Percentiles rank a stretch among this genome's conserved stretches.
phyloP scores from a whole-genome alignment of 2,113 vertebrate species.

The Phasianus colchicus region DNA sequence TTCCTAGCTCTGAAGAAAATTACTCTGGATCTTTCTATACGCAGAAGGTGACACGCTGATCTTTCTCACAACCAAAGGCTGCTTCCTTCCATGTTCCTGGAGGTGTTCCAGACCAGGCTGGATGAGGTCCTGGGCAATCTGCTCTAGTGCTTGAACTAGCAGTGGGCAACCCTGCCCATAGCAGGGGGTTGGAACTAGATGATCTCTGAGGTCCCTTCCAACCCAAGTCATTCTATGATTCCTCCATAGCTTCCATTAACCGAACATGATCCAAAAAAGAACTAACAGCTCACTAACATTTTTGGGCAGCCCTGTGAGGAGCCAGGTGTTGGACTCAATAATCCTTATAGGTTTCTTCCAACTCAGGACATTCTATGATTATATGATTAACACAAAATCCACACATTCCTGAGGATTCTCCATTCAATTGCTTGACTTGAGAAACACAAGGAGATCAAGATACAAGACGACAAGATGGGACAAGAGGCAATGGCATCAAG shows the following conservation, averaged over 20 bases:
- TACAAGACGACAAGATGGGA: accelerated
- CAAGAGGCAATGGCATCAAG: too few species aligned
- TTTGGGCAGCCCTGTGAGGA: too few species aligned
- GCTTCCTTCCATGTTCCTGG: background rate
- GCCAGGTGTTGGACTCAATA: too few species aligned
- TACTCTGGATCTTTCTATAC: background rate
- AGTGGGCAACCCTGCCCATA: too few species aligned
- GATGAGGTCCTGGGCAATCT: too few species aligned
- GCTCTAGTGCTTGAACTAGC: too few species aligned
- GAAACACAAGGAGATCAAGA: background rate
- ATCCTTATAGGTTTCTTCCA: too few species aligned
- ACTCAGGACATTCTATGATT: too few species aligned
- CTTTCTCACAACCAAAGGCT: background rate
- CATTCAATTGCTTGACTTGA: background rate
- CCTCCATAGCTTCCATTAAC: background rate
- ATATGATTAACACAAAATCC: background rate
- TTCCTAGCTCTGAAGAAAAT: background rate
- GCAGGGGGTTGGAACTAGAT: too few species aligned
- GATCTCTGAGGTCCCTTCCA: too few species aligned
- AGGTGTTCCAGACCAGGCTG: too few species aligned
- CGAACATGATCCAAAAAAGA: background rate
- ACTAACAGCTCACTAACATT: background rate
- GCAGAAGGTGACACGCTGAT: background rate
- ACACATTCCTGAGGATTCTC: background rate
- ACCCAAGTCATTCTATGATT: too few species aligned